phyloP scores from a whole-genome alignment of 2,113 vertebrate species.

The Cyanoderma ruficeps region DNA sequence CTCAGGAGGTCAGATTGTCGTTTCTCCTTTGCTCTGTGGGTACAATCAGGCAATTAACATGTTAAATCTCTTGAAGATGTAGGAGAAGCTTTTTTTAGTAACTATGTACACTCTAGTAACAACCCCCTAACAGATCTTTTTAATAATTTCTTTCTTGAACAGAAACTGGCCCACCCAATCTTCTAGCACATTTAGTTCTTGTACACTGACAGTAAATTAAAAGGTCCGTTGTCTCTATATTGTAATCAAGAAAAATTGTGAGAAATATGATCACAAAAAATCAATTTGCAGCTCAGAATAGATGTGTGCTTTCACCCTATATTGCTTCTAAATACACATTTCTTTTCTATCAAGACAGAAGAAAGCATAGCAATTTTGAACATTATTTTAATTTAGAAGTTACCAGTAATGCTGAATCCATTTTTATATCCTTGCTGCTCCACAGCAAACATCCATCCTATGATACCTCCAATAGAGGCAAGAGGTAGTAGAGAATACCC shows the following conservation, averaged over 20 bases:
- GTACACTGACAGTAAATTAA: not conserved
- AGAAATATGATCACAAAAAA: not conserved
- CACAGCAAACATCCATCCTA: slow-evolving; percentile 96
- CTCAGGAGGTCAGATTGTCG: not conserved
- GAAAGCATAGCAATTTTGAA: not conserved
- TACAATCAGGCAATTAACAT: not conserved
- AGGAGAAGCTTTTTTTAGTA: not conserved
- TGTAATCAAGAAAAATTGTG: not conserved
- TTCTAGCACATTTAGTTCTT: not conserved
- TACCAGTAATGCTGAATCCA: slow-evolving; percentile 93
- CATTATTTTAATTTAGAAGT: not conserved
- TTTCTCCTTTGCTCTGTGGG: not conserved
- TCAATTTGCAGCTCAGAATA: not conserved
- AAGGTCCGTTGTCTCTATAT: not conserved
- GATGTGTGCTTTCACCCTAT: not conserved
- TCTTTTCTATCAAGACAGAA: not conserved
- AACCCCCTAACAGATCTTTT: not conserved
- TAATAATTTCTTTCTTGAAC: not conserved
- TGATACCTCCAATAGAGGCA: slow-evolving; percentile 84
- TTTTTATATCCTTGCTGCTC: slow-evolving; percentile 90
- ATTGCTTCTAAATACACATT: not conserved
- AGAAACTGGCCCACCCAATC: not conserved
- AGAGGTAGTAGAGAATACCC: slow-evolving; percentile 89
- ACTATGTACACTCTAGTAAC: not conserved
- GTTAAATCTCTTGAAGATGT: not conserved